Conservation (phyloP, 2,797 vertebrate species). For the Amblyopsis hoosieri region DNA sequence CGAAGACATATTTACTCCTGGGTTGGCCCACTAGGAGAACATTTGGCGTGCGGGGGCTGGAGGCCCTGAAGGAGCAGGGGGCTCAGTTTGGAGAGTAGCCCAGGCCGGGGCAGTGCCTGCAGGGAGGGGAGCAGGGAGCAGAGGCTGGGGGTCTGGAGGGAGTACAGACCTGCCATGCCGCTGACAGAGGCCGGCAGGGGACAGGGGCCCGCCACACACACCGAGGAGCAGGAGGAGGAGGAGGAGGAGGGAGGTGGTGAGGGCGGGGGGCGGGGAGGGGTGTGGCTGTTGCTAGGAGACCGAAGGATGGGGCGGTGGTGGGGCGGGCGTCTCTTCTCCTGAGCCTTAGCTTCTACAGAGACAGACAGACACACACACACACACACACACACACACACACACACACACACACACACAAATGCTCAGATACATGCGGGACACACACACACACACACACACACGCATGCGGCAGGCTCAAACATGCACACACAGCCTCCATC, state of each 20-base stretch:
- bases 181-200: constrained; percentile 79
- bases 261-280: constrained; percentile 60
- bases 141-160: constrained; percentile 69
- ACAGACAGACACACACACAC: constrained; percentile 57
- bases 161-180: constrained; percentile 86
- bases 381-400: constrained; percentile 21
- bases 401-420: constrained; percentile 4
- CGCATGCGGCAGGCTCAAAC: no score
- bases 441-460: constrained; percentile 16
- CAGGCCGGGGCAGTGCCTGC: constrained; percentile 64
- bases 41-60: constrained; percentile 51
- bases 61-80: constrained; percentile 70
- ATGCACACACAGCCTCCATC: no score
- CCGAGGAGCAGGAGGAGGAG: constrained; percentile 72
- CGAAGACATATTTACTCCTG: constrained; percentile 44
- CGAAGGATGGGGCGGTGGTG: constrained; percentile 81
- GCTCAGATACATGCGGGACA: constrained; percentile 54
- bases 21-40: constrained; percentile 54
- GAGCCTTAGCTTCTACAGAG: constrained; percentile 80
- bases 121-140: constrained; percentile 76
- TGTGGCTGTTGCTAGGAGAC: constrained; percentile 76
- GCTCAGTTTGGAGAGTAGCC: constrained; percentile 67
- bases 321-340: constrained; percentile 85
- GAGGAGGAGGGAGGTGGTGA: constrained; percentile 52
- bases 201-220: constrained; percentile 68